Evolutionary conservation across 35 echinoderm and acorn worm genomes (phyloP).

Genomic region (Anneissia japonica): DNA sequence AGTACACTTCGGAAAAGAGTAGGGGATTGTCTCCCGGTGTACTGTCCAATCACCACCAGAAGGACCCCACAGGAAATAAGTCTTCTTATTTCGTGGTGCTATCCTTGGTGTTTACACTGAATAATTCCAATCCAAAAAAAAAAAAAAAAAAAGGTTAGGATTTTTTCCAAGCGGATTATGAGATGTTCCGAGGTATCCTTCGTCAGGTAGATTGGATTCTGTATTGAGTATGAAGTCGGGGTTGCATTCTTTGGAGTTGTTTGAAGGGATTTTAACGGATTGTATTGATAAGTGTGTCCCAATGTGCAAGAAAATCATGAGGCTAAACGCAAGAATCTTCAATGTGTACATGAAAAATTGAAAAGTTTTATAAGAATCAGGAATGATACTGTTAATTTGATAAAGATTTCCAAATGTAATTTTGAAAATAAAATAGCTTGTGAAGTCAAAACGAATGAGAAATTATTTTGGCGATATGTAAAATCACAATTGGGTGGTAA

Average conservation of each 20-base stretch:
- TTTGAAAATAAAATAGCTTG: conserved; percentile 38
- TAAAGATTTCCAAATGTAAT: conserved; percentile 7
- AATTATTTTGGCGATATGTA: conserved; percentile 32
- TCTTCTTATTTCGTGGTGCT: too few relatives aligned
- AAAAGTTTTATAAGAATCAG: neutral
- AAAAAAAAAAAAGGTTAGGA: neutral
- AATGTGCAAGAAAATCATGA: neutral
- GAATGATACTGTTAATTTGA: neutral
- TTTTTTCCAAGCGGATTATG: neutral
- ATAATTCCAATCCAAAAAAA: neutral
- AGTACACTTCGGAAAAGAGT: too few relatives aligned
- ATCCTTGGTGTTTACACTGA: too few relatives aligned
- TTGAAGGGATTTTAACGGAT: neutral
- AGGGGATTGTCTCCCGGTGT: too few relatives aligned
- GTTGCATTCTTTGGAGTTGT: neutral
- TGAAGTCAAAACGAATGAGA: conserved; percentile 29
- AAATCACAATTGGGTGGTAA: neutral
- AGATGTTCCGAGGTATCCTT: neutral
- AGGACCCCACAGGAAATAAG: too few relatives aligned
- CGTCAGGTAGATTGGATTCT: neutral
- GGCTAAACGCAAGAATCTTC: neutral
- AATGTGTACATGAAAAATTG: neutral
- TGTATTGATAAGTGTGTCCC: neutral
- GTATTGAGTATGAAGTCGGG: neutral
- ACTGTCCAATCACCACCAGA: too few relatives aligned